Base-by-base conservation (phyloP, 1,140 invertebrate genomes). In the Lepeophtheirus salmonis region DNA sequence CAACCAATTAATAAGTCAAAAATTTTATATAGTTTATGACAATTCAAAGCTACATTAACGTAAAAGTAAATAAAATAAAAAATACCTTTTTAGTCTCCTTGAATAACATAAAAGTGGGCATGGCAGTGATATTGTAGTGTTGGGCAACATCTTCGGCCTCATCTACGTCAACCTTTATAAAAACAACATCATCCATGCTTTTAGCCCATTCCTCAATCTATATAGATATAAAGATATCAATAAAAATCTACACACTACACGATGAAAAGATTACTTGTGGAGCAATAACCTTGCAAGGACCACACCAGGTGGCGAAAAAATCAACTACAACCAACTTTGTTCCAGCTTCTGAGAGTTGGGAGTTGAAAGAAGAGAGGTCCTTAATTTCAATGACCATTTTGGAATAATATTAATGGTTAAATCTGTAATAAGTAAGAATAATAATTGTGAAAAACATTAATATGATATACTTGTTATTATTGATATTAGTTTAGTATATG, bases 81-180 rank as follows among this genome's bases (percentile, higher is more conserved):
- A n/a, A n/a, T 72, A 82, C 76, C 69, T 80, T 78, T 68, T 78
- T 67, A 26, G 75, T 73, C 65, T 80, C 80, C 73, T 89, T 92
- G 63, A 92, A 74, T 70, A 92, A 90, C 20, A 91, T 71, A 70
- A 95, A 95, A 0, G 89, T 94, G 50, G 90, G 90, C 89, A 94
- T 92, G 54, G 84, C 86, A 63, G 76, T 77, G 65, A 95, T 82
- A 64, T 82, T 77, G 72, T 89, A 90, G 59, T 83, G 76, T 55
- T 75, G 73, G 10, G 84, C 83, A 56, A 91, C 72, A 17, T 89
- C 86, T 68, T 88, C 86, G 67, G 79, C 80, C 64, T 89, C 84
- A 67, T 95, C 89, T 1, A 95, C 87, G 73, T 94, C 88, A 18
- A 89, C 66, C 62, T 68, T 68, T 51, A 68, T 50, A 65, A 83